Base-by-base conservation (phyloP, 2,888 invertebrate genomes). In the Neoscelio sp. region DNA sequence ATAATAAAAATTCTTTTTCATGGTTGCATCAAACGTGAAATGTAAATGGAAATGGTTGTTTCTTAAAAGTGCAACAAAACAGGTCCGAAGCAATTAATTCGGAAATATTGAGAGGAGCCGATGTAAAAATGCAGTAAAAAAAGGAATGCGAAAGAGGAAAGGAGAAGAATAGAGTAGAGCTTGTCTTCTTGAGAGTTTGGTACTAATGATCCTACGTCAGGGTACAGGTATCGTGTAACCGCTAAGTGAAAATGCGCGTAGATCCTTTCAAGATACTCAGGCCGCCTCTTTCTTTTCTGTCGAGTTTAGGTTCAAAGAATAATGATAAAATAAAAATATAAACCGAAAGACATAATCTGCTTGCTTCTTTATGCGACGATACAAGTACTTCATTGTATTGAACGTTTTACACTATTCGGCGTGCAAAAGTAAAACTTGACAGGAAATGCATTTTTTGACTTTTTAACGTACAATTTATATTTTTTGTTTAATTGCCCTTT, bases 241-340 rank as follows among this genome's bases (percentile, higher is more conserved):
- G 87, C 87, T 89, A 89, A 89, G 89, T 89, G 88, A 89, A 89
- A 89, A 89, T 88, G 83, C 86, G 85, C 87, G 87, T 89, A 87
- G 89, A 87, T 88, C 82, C 83, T 82, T 80, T 82, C 64, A 77
- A 86, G 88, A 87, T 87, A 88, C 82, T 58, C 42, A 6, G 65
- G n/a, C 58, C 56, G 60, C 46, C 76, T 73, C 56, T 58, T 65
- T 60, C 44, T 73, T 68, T 73, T 64, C 73, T 77, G 48, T 64
- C 68, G 48, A 62, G 62, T 60, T 74, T 65, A 62, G 70, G 30
- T 48, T 62, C 48, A 62, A 71, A 73, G 78, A 71, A 81, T 76
- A 70, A 64, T 70, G 62, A 70, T 70, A 81, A 74, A 81, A 81
- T 80, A 81, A 81, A 80, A 82, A 67, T 78, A 64, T 74, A 64